Conservation (phyloP, 2,797 vertebrate genomes). For the Peromyscus attwateri region DNA sequence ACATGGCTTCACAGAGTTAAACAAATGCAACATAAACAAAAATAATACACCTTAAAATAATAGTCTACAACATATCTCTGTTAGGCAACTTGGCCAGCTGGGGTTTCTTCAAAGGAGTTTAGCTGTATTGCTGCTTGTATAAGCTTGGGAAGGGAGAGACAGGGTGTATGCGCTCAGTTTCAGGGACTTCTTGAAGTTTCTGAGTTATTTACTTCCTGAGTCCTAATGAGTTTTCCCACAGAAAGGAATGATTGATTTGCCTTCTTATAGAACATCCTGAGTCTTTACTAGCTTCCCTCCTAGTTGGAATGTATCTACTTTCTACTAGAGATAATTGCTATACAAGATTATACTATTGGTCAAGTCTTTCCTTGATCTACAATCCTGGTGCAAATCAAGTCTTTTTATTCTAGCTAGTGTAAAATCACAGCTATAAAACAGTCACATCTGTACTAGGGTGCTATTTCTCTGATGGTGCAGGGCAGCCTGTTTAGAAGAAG, state of each 20-base stretch:
- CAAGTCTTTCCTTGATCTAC: background rate
- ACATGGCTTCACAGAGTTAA: too few relatives aligned
- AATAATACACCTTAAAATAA: too few relatives aligned
- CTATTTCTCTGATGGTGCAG: background rate
- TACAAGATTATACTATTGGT: background rate
- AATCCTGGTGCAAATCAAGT: background rate
- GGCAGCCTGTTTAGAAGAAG: background rate
- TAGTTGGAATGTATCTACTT: background rate
- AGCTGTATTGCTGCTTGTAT: background rate
- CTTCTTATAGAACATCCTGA: background rate
- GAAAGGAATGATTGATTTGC: background rate
- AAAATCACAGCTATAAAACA: background rate
- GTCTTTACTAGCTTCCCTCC: background rate
- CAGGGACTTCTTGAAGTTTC: background rate
- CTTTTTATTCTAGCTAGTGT: background rate
- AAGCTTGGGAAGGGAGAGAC: background rate
- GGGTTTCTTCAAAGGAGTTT: background rate
- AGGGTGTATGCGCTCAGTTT: background rate
- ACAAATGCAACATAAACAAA: too few relatives aligned
- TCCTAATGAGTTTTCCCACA: background rate
- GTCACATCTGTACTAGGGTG: background rate
- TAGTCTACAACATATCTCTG: background rate
- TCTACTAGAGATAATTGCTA: background rate
- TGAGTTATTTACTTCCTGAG: background rate
- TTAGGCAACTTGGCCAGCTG: background rate